Evolutionary conservation across 2,888 invertebrate genomes (phyloP).

Genomic region (Hoplodrina blanda): DNA sequence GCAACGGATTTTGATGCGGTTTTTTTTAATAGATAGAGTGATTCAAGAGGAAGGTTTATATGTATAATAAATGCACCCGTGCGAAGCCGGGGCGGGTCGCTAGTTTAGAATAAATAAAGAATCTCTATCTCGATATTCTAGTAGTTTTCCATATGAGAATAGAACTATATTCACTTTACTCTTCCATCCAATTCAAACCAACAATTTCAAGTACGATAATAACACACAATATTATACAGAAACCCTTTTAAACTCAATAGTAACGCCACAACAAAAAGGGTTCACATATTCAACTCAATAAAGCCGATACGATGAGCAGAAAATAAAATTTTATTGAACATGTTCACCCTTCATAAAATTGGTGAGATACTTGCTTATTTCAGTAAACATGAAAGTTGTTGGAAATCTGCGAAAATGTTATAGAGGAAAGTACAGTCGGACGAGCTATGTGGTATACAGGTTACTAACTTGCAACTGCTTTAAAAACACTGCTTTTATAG

Average conservation of each 20-base stretch:
- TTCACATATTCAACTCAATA: slow-evolving; percentile 52
- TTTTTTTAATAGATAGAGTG: too few relatives aligned
- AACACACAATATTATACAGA: slow-evolving; percentile 27
- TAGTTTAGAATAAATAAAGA: too few relatives aligned
- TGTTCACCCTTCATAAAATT: slow-evolving; percentile 57
- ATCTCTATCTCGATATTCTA: too few relatives aligned
- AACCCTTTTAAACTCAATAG: slow-evolving; percentile 19
- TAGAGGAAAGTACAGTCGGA: background rate
- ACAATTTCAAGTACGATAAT: slow-evolving; percentile 13
- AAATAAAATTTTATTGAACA: slow-evolving; percentile 57
- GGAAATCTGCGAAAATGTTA: slow-evolving; percentile 18
- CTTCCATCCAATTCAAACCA: too few relatives aligned
- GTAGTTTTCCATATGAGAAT: too few relatives aligned
- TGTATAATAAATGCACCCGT: too few relatives aligned
- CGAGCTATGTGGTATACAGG: background rate
- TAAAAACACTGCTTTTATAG: too few relatives aligned
- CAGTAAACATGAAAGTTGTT: slow-evolving; percentile 41
- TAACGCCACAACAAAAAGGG: slow-evolving; percentile 42
- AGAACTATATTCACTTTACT: too few relatives aligned
- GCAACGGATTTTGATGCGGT: too few relatives aligned
- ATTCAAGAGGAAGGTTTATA: too few relatives aligned
- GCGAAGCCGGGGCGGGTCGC: too few relatives aligned
- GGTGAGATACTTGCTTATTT: slow-evolving; percentile 44
- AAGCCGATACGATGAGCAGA: slow-evolving; percentile 54
- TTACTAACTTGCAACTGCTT: too few relatives aligned